phyloP scores from a whole-genome alignment of 2,113 vertebrate species.

The Sorex araneus region DNA sequence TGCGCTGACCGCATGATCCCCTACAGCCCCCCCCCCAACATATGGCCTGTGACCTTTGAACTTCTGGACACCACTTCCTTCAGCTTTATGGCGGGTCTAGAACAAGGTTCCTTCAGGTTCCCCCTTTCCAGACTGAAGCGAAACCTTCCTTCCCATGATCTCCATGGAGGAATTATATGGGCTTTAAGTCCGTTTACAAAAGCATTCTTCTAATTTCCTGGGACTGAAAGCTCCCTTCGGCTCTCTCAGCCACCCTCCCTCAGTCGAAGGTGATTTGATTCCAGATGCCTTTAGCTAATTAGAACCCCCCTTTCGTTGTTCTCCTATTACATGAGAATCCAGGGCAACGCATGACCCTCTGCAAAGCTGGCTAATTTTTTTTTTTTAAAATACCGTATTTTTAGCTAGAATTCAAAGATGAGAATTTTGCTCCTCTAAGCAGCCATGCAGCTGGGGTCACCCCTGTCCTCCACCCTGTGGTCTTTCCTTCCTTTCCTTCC shows the following conservation, averaged over 20 bases:
- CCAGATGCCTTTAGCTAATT: constrained; percentile 61
- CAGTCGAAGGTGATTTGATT: constrained; percentile 2
- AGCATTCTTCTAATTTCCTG: constrained; percentile 55
- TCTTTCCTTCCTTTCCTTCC: background rate
- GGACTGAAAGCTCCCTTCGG: background rate
- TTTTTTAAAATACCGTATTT: background rate
- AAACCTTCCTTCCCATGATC: background rate
- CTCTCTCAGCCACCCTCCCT: background rate
- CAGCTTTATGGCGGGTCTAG: background rate
- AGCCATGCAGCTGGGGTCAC: background rate
- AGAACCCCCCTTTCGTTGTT: constrained; percentile 21
- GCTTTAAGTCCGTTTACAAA: constrained; percentile 41
- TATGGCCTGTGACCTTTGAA: background rate
- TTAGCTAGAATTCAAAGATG: constrained; percentile 56
- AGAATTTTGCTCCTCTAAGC: constrained; percentile 36
- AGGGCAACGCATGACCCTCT: constrained; percentile 17
- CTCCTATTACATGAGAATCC: constrained; percentile 45
- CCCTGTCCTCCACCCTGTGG: rapidly evolving
- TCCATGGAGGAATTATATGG: constrained; percentile 17
- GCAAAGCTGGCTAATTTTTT: constrained; percentile 1
- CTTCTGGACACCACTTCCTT: background rate
- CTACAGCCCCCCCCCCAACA: no score
- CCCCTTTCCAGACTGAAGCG: background rate
- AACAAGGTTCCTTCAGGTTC: background rate
- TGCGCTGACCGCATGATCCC: rapidly evolving